These are phyloP conservation scores for Hexactinellida sp. DNA, from an alignment of 37 sponge, comb jelly and placozoan genomes.

Conservation along the genomic window DNA sequence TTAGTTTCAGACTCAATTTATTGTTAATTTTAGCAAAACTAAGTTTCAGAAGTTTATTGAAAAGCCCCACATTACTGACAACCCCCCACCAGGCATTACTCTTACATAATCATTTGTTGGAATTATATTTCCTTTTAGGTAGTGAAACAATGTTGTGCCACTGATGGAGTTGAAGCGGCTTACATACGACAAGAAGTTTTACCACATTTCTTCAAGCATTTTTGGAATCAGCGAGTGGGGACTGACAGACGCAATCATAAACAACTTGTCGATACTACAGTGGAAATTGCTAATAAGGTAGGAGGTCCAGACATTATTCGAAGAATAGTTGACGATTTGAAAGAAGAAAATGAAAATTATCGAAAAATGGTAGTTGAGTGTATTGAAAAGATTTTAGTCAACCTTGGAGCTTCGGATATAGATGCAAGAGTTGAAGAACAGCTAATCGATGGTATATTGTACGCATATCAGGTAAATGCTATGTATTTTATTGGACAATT, in stretches of 20 bases:
- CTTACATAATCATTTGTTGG: too few species aligned
- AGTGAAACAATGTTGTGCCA: constrained; percentile 96
- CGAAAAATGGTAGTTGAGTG: constrained; percentile 99
- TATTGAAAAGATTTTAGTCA: constrained; percentile 70
- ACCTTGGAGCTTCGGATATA: constrained; percentile 85
- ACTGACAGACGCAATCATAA: constrained; percentile 68
- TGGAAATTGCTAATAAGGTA: constrained; percentile 93
- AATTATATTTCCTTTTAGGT: too few species aligned
- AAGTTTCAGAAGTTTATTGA: too few species aligned
- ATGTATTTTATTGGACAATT: too few species aligned
- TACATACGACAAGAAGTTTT: constrained; percentile 91
- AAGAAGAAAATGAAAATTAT: constrained; percentile 95
- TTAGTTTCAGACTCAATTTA: too few species aligned
- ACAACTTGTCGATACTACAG: constrained; percentile 95
- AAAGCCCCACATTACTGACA: too few species aligned
- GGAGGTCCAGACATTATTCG: constrained; percentile 88
- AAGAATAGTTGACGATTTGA: constrained; percentile 89
- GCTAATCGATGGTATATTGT: constrained; percentile 92
- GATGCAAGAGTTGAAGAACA: constrained; percentile 93
- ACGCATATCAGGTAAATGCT: constrained; percentile 88
- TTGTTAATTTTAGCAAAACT: too few species aligned
- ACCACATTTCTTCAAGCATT: constrained; percentile 87
- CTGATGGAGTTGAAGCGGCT: constrained; percentile 92
- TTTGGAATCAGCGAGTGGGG: constrained; percentile 97
- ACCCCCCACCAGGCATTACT: too few species aligned